Percentiles rank a stretch among this genome's conserved stretches.
These are phyloP conservation scores for Anoplolepis gracilipes DNA, from an alignment of 1,140 invertebrate genomes.

Conservation along the genomic window DNA sequence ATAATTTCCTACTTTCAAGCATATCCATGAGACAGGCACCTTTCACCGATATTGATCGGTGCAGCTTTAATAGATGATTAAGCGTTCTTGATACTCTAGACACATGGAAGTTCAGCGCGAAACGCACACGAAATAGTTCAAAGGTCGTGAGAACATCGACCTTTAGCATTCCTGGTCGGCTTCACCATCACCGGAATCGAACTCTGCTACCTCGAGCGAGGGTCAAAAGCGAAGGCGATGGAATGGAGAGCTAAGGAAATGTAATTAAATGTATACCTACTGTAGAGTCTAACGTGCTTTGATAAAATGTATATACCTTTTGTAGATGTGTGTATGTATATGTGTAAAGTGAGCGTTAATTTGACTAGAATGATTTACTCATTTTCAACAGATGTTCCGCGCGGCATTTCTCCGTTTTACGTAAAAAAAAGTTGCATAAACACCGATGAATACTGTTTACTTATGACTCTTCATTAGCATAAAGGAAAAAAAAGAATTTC, in stretches of 20 bases:
- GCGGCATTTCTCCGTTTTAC: neutral
- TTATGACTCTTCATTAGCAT: constrained; percentile 32
- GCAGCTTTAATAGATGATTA: constrained; percentile 59
- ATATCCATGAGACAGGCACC: constrained; percentile 23
- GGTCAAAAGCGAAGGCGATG: constrained; percentile 67
- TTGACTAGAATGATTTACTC: neutral
- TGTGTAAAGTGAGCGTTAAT: constrained; percentile 16
- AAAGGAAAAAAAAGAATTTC: constrained; percentile 32
- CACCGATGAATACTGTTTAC: constrained; percentile 6
- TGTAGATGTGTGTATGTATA: neutral
- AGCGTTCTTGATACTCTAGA: constrained; percentile 59
- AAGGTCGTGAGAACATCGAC: constrained; percentile 75
- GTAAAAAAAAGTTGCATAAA: constrained; percentile 5
- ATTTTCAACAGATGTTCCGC: neutral
- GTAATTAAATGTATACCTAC: constrained; percentile 72
- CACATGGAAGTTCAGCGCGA: constrained; percentile 58
- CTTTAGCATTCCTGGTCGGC: constrained; percentile 70
- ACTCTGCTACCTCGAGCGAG: constrained; percentile 60
- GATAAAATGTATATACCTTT: constrained; percentile 26
- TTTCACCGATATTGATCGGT: constrained; percentile 46
- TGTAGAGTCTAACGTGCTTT: neutral
- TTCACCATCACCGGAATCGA: constrained; percentile 71
- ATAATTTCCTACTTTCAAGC: neutral
- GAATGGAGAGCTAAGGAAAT: constrained; percentile 70
- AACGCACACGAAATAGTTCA: constrained; percentile 72